phyloP scores from a whole-genome alignment of 2,113 vertebrate genomes.

The Danionella cerebrum region DNA sequence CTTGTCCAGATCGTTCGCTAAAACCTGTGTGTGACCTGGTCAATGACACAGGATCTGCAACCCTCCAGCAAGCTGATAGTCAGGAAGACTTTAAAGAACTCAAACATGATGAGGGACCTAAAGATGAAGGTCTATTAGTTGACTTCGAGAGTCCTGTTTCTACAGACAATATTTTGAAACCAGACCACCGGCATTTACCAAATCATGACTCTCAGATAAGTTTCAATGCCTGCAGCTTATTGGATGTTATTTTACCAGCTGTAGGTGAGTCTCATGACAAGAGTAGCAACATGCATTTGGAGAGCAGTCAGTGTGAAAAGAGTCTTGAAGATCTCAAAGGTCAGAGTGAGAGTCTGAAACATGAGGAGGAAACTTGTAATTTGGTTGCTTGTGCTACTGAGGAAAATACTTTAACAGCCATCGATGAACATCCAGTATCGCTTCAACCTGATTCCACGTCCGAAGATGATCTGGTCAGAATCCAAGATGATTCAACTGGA shows the following conservation, averaged over 20 bases:
- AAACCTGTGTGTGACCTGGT: conserved; percentile 87
- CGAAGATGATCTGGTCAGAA: not conserved
- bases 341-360: conserved; percentile 5
- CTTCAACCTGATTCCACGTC: not conserved
- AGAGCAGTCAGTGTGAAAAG: conserved; percentile 24
- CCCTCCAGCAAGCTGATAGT: conserved; percentile 57
- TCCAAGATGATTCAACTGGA: conserved; percentile 15
- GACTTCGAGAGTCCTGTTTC: conserved; percentile 60
- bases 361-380: not conserved
- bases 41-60: conserved; percentile 74
- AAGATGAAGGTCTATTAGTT: conserved; percentile 55
- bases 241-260: conserved; percentile 61
- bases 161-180: not conserved
- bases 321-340: conserved; percentile 8
- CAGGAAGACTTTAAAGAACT: conserved; percentile 62
- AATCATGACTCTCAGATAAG: conserved; percentile 3
- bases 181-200: not conserved
- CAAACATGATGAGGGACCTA: conserved; percentile 55
- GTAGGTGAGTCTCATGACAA: conserved; percentile 31
- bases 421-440: not conserved
- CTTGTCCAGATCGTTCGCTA: conserved; percentile 64
- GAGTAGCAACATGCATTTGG: conserved; percentile 15
- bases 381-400: not conserved
- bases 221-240: conserved; percentile 43
- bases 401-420: not conserved